Evolutionary conservation across 2,888 invertebrate genomes (phyloP).

Genomic region (Diplazon laetatorius): DNA sequence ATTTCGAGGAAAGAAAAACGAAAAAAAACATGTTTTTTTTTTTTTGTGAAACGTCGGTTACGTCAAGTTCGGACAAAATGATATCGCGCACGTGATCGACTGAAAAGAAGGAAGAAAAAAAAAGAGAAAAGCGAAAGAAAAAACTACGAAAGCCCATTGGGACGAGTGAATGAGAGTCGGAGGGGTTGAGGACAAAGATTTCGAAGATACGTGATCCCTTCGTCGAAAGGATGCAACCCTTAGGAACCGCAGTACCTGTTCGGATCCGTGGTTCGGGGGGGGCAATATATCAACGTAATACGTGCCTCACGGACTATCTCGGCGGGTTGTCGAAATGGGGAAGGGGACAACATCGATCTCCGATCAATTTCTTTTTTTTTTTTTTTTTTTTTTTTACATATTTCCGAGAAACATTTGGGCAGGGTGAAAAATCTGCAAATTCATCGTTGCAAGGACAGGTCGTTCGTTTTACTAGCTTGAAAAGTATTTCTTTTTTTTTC

Average conservation of each 20-base stretch:
- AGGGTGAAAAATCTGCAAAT: constrained; percentile 23
- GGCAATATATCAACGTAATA: background rate
- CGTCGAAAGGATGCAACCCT: constrained; percentile 23
- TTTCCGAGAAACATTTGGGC: constrained; percentile 2
- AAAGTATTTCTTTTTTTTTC: no score
- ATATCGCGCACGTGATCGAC: constrained; percentile 30
- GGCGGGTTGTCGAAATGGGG: constrained; percentile 12
- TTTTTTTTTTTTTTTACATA: background rate
- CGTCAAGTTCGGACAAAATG: background rate
- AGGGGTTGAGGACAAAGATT: no score
- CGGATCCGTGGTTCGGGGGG: background rate
- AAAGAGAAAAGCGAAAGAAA: constrained; percentile 12
- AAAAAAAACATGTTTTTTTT: no score
- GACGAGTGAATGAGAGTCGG: no score
- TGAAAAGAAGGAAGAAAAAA: background rate
- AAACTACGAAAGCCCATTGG: no score
- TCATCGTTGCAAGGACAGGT: background rate
- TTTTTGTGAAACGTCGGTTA: background rate
- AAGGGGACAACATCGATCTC: constrained; percentile 17
- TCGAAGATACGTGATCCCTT: constrained; percentile 33
- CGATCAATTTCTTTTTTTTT: constrained; percentile 12
- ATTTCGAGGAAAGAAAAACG: constrained; percentile 35
- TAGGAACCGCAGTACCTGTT: background rate
- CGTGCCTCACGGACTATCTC: constrained; percentile 5
- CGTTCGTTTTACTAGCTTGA: no score